Evolutionary conservation across 2,113 vertebrate genomes (phyloP).

Genomic region (Phainopepla nitens): DNA sequence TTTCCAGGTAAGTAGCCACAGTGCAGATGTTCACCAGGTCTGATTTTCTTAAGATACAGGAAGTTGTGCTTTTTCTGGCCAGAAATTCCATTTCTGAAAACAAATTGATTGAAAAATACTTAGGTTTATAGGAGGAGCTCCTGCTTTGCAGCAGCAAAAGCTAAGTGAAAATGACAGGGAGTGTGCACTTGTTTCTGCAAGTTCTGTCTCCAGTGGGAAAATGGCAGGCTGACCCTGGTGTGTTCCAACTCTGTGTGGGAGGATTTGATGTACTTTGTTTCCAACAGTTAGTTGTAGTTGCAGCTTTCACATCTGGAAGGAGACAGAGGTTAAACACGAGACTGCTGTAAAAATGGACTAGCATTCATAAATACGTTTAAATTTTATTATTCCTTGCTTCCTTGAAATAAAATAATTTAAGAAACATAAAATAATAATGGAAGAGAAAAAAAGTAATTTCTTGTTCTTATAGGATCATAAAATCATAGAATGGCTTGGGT

Average conservation of each 20-base stretch:
- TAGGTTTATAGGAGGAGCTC: neutral
- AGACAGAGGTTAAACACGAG: neutral
- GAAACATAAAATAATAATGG: neutral
- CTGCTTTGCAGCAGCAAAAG: neutral
- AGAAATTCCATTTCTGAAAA: neutral
- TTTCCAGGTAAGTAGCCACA: neutral
- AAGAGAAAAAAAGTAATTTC: neutral
- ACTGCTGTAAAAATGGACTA: neutral
- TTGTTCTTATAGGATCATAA: neutral
- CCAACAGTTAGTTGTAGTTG: neutral
- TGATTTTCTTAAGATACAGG: neutral
- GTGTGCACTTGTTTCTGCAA: neutral
- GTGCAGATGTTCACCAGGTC: neutral
- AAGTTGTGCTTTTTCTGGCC: neutral
- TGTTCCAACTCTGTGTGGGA: rapidly evolving
- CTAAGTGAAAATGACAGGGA: neutral
- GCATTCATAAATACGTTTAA: neutral
- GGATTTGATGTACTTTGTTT: neutral
- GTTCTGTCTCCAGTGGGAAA: neutral
- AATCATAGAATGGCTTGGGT: neutral
- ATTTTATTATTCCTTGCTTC: neutral
- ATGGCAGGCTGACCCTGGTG: neutral
- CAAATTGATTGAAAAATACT: neutral
- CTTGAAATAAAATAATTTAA: neutral
- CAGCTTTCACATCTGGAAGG: neutral